Base-by-base conservation (phyloP, 1,140 invertebrate genomes). In the Lepidurus packardi region DNA sequence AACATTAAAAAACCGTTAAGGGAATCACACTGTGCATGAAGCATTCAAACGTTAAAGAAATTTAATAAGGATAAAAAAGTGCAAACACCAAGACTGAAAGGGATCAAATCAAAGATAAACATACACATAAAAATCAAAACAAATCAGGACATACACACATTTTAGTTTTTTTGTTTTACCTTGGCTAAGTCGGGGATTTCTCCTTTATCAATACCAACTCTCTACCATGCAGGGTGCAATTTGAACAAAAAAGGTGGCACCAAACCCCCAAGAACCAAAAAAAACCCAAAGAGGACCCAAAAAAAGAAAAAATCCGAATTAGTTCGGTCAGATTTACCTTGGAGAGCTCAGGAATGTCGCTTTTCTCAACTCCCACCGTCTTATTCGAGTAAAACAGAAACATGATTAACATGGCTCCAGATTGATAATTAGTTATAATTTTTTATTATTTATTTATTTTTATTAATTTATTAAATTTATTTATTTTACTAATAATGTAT, bases 151-250 rank as follows among this genome's bases (percentile, higher is more conserved):
- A 10, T 5, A 74, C 8, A 25, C 10, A 77, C 3, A 34, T 7
- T 43, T 45, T 0, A 0, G 53, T 21, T 73, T 41, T 25, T 41
- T 53, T n/a, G 21, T 42, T 73, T 84, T 85, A 92, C 92, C 87
- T 98, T 98, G 2, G 96, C 98, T 80, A 99, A 89, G 87, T 99
- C 98, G 74, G 98, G 98, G 86, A 99, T 99, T 83, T 99, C 97
- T 53, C 97, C 96, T 87, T 97, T 98, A 86, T 99, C 97, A 84
- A 99, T 98, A 44, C 98, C 98, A 81, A 98, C 96, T 85, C 95
- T 97, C 91, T 97, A 88, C n/a, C 10, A 81, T 42, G 45, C 77
- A n/a, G 24, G 43, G 65, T 80, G 16, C 44, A 42, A 65, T 73
- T 73, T 47, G 53, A 65, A 16, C 53, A 65, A 65, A 65, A 11